Evolutionary conservation across 92 coral and sea anemone species (phyloP), one percentile per base, ranked within the genome.

Genomic region (Montipora capitata): DNA sequence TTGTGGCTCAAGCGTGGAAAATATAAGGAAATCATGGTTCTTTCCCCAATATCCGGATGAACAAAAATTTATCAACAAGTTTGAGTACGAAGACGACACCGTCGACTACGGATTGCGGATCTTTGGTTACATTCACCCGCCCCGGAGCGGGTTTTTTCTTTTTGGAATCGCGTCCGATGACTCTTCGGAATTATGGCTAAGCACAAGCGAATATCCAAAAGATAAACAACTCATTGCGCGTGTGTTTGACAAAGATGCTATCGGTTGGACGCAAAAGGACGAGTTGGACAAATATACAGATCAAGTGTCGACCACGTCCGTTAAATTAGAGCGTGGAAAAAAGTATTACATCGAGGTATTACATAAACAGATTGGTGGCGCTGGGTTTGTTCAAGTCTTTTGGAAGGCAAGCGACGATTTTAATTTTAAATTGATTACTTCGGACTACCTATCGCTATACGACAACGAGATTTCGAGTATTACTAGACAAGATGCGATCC

Each of bases 271-370:
- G 40, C 12, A 35, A 35, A 72, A 45, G 86, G 10, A 13, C 42
- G 68, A 81, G 3, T 16, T 81, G 51, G 15, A 49, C 49, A 80
- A 80, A 69, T 80, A 80, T 15, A 58, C 48, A 0, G 65, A 51
- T 2, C 85, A 80, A 68, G 27, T 38, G 8, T 67, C 85, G 6
- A 51, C 27, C 13, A 15, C 4, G 4, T 38, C n/a, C 11, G 9
- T 90, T 59, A 10, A 70, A 35, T 74, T 90, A 12, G 57, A 14
- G 10, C 80, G 74, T 2, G 79, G 57, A 27, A 69, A 38, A 13
- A 65, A 76, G 20, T 84, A 84, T 54, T 90, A 90, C 78, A 42
- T 90, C 35, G 93, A 90, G 75, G 72, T 84, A 4, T 3, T 89
- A 20, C 93, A 70, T 56, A 90, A 90, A 38, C 82, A 90, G 73